A percentile compares a stretch with the other conserved stretches of the same genome.
Evolutionary conservation across 2,888 invertebrate genomes (phyloP).

Genomic region (Nephrotoma appendiculata): DNA sequence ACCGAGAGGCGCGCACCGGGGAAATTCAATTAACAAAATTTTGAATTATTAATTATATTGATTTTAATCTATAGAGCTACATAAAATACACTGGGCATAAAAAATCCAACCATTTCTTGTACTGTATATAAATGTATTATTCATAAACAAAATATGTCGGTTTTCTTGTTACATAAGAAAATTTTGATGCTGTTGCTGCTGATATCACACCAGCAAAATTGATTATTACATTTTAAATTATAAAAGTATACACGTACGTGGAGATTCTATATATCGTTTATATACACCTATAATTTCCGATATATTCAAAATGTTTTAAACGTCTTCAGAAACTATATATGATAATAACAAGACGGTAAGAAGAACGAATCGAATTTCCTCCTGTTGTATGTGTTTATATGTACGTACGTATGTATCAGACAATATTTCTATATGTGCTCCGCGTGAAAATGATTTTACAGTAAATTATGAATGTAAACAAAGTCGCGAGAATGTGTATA

Average conservation of each 20-base stretch:
- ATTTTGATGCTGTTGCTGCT: neutral
- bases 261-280: neutral
- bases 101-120: neutral
- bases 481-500: neutral
- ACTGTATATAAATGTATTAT: neutral
- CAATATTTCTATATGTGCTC: neutral
- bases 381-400: neutral
- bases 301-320: neutral
- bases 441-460: neutral
- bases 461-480: neutral
- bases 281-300: neutral
- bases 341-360: neutral
- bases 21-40: neutral
- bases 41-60: neutral
- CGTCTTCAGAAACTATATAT: neutral
- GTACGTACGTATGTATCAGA: neutral
- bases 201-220: neutral
- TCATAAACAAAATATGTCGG: neutral
- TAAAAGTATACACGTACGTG: neutral
- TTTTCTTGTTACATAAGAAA: neutral
- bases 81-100: neutral
- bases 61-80: neutral
- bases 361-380: neutral
- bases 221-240: neutral
- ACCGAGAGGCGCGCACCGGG: no score